Evolutionary conservation across 2,797 vertebrate species (phyloP).

Genomic region (Mus caroli): DNA sequence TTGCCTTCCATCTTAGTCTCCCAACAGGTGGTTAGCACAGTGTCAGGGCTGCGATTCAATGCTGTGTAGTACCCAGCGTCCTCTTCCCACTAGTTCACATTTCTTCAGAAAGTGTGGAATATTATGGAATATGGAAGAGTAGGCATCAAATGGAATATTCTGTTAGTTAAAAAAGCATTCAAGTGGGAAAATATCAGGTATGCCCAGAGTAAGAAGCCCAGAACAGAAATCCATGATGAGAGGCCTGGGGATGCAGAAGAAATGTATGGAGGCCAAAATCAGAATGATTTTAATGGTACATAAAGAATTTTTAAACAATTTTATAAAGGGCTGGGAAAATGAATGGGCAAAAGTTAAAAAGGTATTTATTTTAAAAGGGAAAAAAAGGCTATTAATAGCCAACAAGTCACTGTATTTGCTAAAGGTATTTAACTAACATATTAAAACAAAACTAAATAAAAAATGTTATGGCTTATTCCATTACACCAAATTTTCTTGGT

Average conservation of each 20-base stretch:
- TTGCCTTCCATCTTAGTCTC: background rate
- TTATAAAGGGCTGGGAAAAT: constrained; percentile 30
- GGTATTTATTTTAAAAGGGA: background rate
- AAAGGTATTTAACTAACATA: constrained; percentile 53
- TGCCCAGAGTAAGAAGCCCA: constrained; percentile 11
- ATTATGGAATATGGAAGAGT: constrained; percentile 36
- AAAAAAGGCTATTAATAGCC: background rate
- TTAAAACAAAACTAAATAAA: constrained; percentile 48
- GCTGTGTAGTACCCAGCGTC: background rate
- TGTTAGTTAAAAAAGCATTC: constrained; percentile 7
- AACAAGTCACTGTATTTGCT: background rate
- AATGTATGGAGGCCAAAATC: constrained; percentile 1
- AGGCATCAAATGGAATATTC: constrained; percentile 2
- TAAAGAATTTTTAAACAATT: constrained; percentile 61
- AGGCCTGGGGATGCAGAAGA: background rate
- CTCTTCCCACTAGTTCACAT: background rate
- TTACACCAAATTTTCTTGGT: background rate
- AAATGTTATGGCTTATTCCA: background rate
- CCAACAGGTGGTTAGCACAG: background rate
- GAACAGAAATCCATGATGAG: background rate
- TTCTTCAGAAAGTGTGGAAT: constrained; percentile 42
- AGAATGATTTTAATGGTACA: constrained; percentile 5
- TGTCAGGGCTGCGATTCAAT: background rate
- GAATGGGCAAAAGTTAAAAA: constrained; percentile 55
- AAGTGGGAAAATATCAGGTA: background rate